Base-by-base conservation (phyloP, 2,888 invertebrate genomes). In the Rhimphoctona megacephalus region DNA sequence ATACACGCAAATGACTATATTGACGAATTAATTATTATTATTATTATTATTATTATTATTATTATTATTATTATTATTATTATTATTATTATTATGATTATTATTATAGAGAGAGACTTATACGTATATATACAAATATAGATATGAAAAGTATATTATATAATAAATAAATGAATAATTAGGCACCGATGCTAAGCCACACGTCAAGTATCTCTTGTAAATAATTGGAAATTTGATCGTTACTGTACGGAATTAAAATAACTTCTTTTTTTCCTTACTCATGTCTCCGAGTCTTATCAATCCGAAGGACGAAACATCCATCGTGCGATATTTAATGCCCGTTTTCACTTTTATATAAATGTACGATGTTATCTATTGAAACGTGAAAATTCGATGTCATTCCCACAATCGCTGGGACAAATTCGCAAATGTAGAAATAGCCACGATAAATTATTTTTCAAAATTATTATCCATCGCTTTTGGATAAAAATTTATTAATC, bases 321-420 rank as follows among this genome's bases (percentile, higher is more conserved):
- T 30, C 54, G 72, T 72, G 70, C 77, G 49, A 72, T 83, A 73
- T 76, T 76, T 43, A 67, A 81, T 86, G 81, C 61, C 72, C 70
- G 84, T 88, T 87, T 88, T 84, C 88, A 88, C 85, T 88, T 88
- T 88, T 85, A 88, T 61, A 61, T 88, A 87, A 77, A 85, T 81
- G 72, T 83, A 70, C 54, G 43, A 76, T 54, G 49, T 69, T 74
- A 33, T 84, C 39, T 46, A n/a, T n/a, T 43, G 22, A 46, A 43
- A 52, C 61, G 64, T 49, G 73, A 82, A 66, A 86, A 81, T 61
- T 64, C 61, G 69, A 54, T 52, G 33, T 61, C 66, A 46, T 61
- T 83, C 64, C 64, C 52, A 39, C 61, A 30, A 54, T 52, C 61
- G 64, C 61, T 43, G n/a, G 33, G 22, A 73, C 25, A 43, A n/a